These are phyloP conservation scores for Urocitellus parryii DNA, from an alignment of 2,113 vertebrate species.

Conservation along the genomic window DNA sequence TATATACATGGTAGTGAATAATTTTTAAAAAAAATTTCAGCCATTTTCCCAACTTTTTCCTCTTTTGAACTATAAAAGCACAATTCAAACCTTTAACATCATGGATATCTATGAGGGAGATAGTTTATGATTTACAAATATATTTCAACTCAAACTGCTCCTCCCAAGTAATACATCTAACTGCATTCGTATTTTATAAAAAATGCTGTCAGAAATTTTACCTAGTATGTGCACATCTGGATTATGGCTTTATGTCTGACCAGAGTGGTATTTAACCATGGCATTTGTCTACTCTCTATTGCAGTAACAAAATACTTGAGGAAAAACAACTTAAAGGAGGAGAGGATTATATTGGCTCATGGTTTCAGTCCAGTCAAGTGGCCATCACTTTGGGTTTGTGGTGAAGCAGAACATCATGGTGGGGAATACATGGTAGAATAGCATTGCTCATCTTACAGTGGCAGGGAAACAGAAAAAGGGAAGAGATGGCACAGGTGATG, in stretches of 20 bases:
- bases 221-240: neutral
- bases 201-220: neutral
- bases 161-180: neutral
- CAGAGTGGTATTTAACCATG: neutral
- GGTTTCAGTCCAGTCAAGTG: no score
- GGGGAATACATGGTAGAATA: neutral
- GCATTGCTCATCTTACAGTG: neutral
- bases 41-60: neutral
- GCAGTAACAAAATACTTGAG: neutral
- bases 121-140: neutral
- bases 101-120: neutral
- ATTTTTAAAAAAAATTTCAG: neutral
- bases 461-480: neutral
- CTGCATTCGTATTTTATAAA: neutral
- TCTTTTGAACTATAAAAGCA: neutral
- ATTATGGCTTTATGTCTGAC: neutral
- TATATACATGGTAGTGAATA: neutral
- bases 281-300: neutral
- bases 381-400: neutral
- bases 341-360: no score
- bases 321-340: neutral
- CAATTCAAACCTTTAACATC: neutral
- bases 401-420: neutral
- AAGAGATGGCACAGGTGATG: no score
- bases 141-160: neutral